Evolutionary conservation across 2,888 invertebrate species (phyloP), one percentile per base, ranked within the genome.

Genomic region (Dryococelus australis): DNA sequence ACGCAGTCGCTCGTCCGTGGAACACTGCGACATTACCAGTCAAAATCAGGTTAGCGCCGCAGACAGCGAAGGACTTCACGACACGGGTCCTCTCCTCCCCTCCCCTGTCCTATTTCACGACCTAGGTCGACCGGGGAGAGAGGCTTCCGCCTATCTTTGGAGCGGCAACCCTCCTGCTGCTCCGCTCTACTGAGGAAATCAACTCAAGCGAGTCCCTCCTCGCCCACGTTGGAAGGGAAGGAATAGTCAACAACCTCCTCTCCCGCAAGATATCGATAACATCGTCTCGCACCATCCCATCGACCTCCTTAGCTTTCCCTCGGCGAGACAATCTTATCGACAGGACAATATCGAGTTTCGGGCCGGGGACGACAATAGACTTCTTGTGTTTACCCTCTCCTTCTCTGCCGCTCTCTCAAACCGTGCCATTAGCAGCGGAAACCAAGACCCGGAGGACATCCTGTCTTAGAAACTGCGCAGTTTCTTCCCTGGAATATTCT

Each of bases 21-120:
- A 24, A 65, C n/a, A 9, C n/a, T 65, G n/a, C 65, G 65, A 65
- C 65, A 65, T 24, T 65, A 20, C 65, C 65, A 28, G 28, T 26
- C 20, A 5, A 86, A 53, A 53, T 85, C 86, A 84, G 81, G 35
- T 87, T 78, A 87, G 89, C 85, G 84, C 65, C 26, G 87, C 27
- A 83, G 79, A 85, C 89, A 90, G 88, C 90, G 90, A 88, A 89
- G 65, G 84, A 78, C 65, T 65, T 65, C 24, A 9, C 24, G 65
- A 24, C 6, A n/a, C 24, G 65, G 24, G 65, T n/a, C n/a, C 65
- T 24, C 24, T 20, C 65, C 20, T 65, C 65, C n/a, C 65, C 20
- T 65, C 65, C n/a, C n/a, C 65, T 20, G 1, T n/a, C n/a, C 65
- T 65, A n/a, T 20, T n/a, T 65, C 65, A 65, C 24, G 8, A 8